Evolutionary conservation across 92 coral and sea anemone species (phyloP), one percentile per base, ranked within the genome.

Genomic region (Heteractis magnifica): DNA sequence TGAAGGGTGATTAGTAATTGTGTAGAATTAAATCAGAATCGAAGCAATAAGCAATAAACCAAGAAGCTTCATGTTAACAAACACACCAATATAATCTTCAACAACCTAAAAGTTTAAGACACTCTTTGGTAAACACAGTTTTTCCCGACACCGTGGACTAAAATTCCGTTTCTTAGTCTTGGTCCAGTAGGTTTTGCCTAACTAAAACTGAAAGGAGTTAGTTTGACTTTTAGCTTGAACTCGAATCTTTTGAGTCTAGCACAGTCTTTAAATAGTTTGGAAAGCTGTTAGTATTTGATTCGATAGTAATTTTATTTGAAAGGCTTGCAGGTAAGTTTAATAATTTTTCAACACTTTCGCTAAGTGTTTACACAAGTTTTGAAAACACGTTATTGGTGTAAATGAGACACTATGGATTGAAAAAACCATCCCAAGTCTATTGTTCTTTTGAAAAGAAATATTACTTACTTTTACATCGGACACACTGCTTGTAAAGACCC

Each of bases 401-500:
- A 23, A 64, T 16, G 26, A 68, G 15, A 26, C 73, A 26, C 73
- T 11, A 19, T 68, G 73, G 73, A 68, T 10, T 26, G 4, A 53
- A 26, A 26, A 10, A 68, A 6, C 5, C 2, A 21, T 23, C 73
- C 20, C 44, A 34, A 68, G 1, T 11, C 73, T 68, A 68, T 26
- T 68, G 73, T 68, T 26, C 73, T 68, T 10, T 8, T 21, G 55
- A 78, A 78, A 77, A 78, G 64, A 49, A 6, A n/a, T 21, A 14
- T 14, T 64, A 97, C 99, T 97, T 71, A 97, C 99, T 86, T 87
- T 94, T 95, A 79, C 99, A 97, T 8, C 99, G 97, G 26, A 97
- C 97, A 68, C 96, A 89, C 78, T 95, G 93, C 83, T 94, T 97
- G 80, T 88, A 95, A 52, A 97, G 83, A 59, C 99, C 99, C 99